Base-by-base conservation (phyloP, 2,113 vertebrate genomes). In the Acanthochromis polyacanthus region DNA sequence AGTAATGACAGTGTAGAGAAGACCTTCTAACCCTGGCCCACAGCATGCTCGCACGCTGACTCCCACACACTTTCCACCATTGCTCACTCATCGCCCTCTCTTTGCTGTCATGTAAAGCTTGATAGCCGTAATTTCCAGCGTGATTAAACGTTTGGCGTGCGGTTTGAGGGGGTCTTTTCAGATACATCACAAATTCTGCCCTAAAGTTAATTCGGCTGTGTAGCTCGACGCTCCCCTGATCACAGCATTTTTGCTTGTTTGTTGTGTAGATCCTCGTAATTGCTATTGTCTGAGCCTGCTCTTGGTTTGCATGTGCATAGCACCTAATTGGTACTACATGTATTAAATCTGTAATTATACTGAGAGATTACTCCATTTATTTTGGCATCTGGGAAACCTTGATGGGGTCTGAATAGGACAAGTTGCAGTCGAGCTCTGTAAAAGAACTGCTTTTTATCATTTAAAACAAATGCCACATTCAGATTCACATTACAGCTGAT, bases 21-120 rank as follows among this genome's bases (percentile, higher is more conserved):
- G 86, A 91, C 87, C 90, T 80, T 74, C 5, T 63, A 85, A 91
- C 91, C 88, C 61, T 22, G n/a, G 85, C 88, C 91, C 85, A 91
- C 90, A 62, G 75, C 84, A 71, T 81, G 57, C 68, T 88, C 81
- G 80, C 84, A 81, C 3, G 19, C 75, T 38, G 55, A 81, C 92
- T 84, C 90, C 81, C 87, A 87, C 90, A 64, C 90, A 78, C 60
- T 77, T 84, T 84, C 43, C 57, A 61, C 61, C 51, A 15, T 55
- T 63, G 60, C 77, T 85, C 85, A 70, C 84, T 82, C 66, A 52
- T 78, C 28, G 6, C 45, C 60, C 43, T 80, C 72, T 65, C 22
- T 61, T 25, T 65, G 68, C 69, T 72, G 75, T 84, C 72, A 51
- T 63, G 60, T 61, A 40, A 75, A 75, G 80, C 63, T 48, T 50